phyloP scores from a whole-genome alignment of 30 jellyfish, hydroid and myxozoan species.

The Chrysaora quinquecirrha region DNA sequence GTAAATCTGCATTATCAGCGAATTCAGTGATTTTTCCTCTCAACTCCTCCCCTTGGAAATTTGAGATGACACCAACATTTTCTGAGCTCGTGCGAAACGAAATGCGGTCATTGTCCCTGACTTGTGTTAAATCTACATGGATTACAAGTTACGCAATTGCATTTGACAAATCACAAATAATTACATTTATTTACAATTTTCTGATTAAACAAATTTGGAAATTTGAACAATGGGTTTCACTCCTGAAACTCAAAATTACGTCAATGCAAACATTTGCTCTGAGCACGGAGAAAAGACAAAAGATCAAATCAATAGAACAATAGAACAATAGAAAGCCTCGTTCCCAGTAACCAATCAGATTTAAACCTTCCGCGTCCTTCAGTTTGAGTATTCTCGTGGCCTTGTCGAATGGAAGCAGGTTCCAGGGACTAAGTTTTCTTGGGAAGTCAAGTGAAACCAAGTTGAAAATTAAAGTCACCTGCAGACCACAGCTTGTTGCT shows the following conservation, averaged over 20 bases:
- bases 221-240: no score
- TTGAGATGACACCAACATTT: no score
- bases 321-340: slow-evolving; percentile 55
- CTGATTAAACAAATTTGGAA: no score
- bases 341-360: slow-evolving; percentile 49
- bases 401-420: neutral
- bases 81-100: no score
- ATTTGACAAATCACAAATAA: no score
- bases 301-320: neutral
- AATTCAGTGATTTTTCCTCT: no score
- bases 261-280: neutral
- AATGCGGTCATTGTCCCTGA: no score
- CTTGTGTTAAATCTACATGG: no score
- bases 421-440: neutral
- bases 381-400: slow-evolving; percentile 22
- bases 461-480: slow-evolving; percentile 18
- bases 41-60: no score
- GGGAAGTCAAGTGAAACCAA: neutral
- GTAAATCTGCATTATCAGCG: no score
- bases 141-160: no score
- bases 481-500: slow-evolving; percentile 20
- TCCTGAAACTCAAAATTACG: neutral
- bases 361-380: slow-evolving; percentile 68
- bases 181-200: no score
- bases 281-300: neutral